Evolutionary conservation across 2,888 invertebrate genomes (phyloP), one percentile per base, ranked within the genome.

Genomic region (Rhagophthalmus giganteus): DNA sequence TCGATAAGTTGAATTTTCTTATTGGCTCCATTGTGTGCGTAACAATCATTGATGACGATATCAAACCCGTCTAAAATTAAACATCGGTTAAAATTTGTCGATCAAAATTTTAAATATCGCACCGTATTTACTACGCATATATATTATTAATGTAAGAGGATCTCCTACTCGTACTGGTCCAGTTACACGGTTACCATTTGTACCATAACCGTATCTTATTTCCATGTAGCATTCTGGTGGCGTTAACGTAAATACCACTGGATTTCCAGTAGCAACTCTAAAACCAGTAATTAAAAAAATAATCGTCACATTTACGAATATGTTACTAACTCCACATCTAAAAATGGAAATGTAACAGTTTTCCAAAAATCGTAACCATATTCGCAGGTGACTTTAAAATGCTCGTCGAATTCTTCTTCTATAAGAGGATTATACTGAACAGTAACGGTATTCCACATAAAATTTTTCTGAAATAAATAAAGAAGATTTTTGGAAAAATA

Each of bases 281-380:
- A 31, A 46, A 9, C 5, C 5, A n/a, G 7, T 20, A 26, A 15
- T 33, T 28, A 33, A 12, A 12, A 35, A 33, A 33, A 31, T n/a
- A n/a, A n/a, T n/a, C n/a, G n/a, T n/a, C 7, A 20, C 20, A 5
- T 20, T 20, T 7, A 20, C 3, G 20, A 20, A 20, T 7, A 20
- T 5, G 8, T 20, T 55, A 85, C 92, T 87, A 75, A 94, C 94
- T 94, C 94, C 45, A 94, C 94, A 71, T 94, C 94, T 46, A 94
- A 78, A 73, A 94, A 93, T 1, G 94, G 94, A 76, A 94, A 94
- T 0, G 94, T 94, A 26, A 94, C 94, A 0, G 94, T 94, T 76
- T 94, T 94, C 93, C 94, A 94, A 77, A 94, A 94, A 75, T 94
- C 94, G 70, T 94, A 94, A 47, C 94, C 94, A 67, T 94, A 94